Conservation (phyloP, 2,797 vertebrate species). For the Rallus crepitans region DNA sequence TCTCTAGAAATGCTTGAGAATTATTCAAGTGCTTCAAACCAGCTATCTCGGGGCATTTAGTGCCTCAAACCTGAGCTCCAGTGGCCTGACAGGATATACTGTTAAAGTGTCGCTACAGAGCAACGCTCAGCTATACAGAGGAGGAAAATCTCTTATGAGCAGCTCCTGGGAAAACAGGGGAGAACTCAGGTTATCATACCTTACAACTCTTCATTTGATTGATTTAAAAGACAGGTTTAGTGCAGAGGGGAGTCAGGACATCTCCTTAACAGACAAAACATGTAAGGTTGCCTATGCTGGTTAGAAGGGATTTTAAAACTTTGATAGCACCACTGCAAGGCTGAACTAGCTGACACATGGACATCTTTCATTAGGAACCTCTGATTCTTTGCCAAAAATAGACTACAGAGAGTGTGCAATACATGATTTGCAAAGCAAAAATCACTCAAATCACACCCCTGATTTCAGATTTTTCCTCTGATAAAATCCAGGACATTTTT, state of each 20-base stretch:
- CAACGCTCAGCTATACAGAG: background rate
- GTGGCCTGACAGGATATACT: background rate
- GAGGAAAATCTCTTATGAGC: background rate
- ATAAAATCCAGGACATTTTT: background rate
- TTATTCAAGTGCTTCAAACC: background rate
- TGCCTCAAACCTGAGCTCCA: background rate
- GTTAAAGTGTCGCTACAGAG: background rate
- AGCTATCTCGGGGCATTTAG: background rate
- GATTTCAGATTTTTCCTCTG: background rate
- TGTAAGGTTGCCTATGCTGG: background rate
- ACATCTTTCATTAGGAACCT: background rate
- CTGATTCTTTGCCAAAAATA: background rate
- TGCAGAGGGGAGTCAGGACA: background rate
- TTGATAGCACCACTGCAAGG: background rate
- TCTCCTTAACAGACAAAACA: background rate
- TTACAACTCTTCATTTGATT: background rate
- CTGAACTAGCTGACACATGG: background rate
- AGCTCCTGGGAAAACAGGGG: background rate
- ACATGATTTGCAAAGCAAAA: background rate
- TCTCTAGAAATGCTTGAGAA: conserved; percentile 27
- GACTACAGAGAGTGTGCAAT: background rate
- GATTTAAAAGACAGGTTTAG: background rate
- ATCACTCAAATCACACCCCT: background rate
- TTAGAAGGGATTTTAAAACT: background rate
- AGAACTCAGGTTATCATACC: background rate